A percentile compares a stretch with the other conserved stretches of the same genome.
phyloP scores from a whole-genome alignment of 2,113 vertebrate species.

The Agelaius phoeniceus region DNA sequence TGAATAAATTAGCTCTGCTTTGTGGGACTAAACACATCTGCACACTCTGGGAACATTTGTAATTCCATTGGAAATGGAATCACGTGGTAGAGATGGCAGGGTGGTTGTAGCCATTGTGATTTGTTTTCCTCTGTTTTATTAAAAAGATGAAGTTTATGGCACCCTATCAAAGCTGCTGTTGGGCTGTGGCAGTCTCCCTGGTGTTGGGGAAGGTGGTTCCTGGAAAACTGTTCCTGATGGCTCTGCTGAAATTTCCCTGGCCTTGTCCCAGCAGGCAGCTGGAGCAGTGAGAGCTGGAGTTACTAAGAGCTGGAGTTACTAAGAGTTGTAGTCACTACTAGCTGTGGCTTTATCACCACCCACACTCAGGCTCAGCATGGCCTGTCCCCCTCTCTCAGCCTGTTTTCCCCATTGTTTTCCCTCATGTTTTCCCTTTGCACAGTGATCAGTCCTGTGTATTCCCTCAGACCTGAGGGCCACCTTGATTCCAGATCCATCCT shows the following conservation, averaged over 20 bases:
- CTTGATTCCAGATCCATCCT: not conserved
- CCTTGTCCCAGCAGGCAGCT: not conserved
- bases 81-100: not conserved
- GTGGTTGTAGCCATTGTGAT: not conserved
- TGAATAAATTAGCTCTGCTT: conserved; percentile 61
- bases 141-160: not conserved
- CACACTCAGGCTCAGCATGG: not conserved
- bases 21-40: conserved; percentile 38
- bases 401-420: not conserved
- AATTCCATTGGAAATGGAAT: conserved; percentile 36
- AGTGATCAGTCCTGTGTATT: accelerated
- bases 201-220: not conserved
- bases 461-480: not conserved
- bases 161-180: not conserved
- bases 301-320: not conserved
- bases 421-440: not conserved
- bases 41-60: not conserved
- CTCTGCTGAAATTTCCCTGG: not conserved
- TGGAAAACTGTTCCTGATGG: not conserved
- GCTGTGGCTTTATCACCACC: not conserved
- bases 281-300: not conserved
- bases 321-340: not conserved
- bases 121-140: not conserved
- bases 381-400: not conserved
- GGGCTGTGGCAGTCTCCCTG: accelerated